Base-by-base conservation (phyloP, 2,888 invertebrate genomes). In the Andrena minutula region DNA sequence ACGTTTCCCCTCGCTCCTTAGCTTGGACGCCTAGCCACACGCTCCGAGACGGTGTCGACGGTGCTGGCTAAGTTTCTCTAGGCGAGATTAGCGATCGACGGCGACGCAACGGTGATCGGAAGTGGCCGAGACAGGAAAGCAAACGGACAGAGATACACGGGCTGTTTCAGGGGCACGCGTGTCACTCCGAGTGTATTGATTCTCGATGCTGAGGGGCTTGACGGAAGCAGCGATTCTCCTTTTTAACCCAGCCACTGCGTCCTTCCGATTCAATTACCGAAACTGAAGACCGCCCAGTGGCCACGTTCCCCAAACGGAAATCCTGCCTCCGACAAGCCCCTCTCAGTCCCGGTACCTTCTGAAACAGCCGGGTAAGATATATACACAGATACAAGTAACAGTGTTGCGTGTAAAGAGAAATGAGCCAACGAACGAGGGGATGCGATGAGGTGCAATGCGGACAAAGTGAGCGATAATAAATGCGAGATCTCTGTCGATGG, bases 361-460 rank as follows among this genome's bases (percentile, higher is more conserved):
- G 63, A 68, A 79, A 71, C 80, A 63, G 28, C 66, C 72, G 7
- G 26, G 47, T n/a, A 30, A 64, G 56, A 66, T 61, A 56, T 68
- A 64, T n/a, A 53, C 53, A 75, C n/a, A 68, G 23, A 61, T 28
- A 72, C 20, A 51, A 79, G 63, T 78, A 61, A 71, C 35, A 32
- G 69, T 73, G 60, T 56, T 60, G 75, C 81, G 70, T 81, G 82
- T 75, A 80, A 53, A 64, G 58, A 72, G 86, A 23, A 74, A 89
- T 88, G 89, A 89, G 88, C 87, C 88, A 89, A 89, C 85, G 86
- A 90, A 90, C 87, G 89, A 90, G 89, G 88, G 89, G 86, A 90
- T 89, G 88, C 81, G 64, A 86, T 83, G 86, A 85, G 89, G 88
- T 86, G 88, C 85, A 88, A 88, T 81, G 79, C 75, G 70, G 65